These are phyloP conservation scores for Drosophila quadrilineata DNA, from an alignment of 1,140 invertebrate genomes.

Conservation along the genomic window DNA sequence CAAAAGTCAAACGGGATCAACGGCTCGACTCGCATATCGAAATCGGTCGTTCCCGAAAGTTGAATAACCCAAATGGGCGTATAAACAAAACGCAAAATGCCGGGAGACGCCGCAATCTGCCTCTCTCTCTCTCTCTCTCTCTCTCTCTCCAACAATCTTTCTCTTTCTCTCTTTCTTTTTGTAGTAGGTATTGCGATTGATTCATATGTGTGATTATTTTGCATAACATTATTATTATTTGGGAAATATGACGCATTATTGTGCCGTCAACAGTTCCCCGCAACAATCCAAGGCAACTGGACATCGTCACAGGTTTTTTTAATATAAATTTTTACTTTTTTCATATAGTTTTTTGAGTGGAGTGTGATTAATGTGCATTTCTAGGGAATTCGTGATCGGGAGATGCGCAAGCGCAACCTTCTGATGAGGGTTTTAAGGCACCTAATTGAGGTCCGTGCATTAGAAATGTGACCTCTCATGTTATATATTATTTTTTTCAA, in stretches of 20 bases:
- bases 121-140: conserved; percentile 1
- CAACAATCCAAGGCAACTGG: too few species aligned
- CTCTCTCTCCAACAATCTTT: not conserved
- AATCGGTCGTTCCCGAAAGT: conserved; percentile 62
- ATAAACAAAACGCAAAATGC: conserved; percentile 56
- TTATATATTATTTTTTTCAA: not conserved
- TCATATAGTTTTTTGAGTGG: too few species aligned
- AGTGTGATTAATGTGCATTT: conserved; percentile 16
- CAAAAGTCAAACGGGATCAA: conserved; percentile 72
- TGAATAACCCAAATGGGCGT: conserved; percentile 76
- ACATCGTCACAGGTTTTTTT: too few species aligned
- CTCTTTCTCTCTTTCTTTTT: not conserved
- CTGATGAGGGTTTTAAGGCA: not conserved
- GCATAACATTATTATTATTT: conserved; percentile 50
- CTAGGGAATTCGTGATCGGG: not conserved
- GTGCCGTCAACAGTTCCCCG: not conserved
- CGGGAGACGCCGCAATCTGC: conserved; percentile 13
- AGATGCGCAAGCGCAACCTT: not conserved
- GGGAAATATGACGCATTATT: conserved; percentile 25
- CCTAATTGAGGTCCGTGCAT: not conserved
- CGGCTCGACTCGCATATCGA: conserved; percentile 40
- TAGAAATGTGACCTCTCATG: not conserved
- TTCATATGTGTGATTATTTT: conserved; percentile 35
- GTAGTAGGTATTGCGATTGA: conserved; percentile 9
- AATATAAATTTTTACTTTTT: too few species aligned